Base-by-base conservation (phyloP, 1,140 invertebrate species). In the Tribolium castaneum region DNA sequence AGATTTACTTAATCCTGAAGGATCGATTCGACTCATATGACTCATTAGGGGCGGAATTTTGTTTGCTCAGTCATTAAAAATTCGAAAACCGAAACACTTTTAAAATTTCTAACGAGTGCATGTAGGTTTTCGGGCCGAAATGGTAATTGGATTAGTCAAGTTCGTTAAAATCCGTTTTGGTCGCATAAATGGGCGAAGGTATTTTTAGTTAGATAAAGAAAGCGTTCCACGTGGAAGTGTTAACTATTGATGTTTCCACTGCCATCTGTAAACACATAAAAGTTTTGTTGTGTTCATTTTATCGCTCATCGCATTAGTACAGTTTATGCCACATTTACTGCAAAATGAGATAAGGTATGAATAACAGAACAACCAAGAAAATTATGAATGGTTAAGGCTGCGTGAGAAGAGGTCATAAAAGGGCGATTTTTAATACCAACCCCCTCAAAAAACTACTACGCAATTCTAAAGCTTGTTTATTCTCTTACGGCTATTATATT, bases 201-300 rank as follows among this genome's bases (percentile, higher is more conserved):
- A 45, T 45, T 45, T 45, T 45, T 45, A 45, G 39, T 45, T 45
- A 45, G 51, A 52, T 52, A 52, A 19, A 52, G 51, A 52, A 19
- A 52, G 2, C 10, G 13, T 52, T 52, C 10, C 51, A 52, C 51
- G 51, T 52, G 51, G 51, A 45, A 45, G 12, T 52, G 51, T 52
- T 52, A 52, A 52, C 51, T 52, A 52, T 19, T 14, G 51, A 19
- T 52, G 51, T 52, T 52, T 16, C 51, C 13, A 16, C 51, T 52
- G 51, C 51, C 51, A 19, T 52, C 51, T 52, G 51, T 14, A 52
- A 52, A 52, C 51, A 52, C 51, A 52, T 52, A 52, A 52, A 52
- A 52, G 16, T 2, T 52, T 52, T 52, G 51, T 52, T 52, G 51
- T 52, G 51, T 19, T 52, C 51, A 19, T 52, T 52, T 52, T 52